These are phyloP conservation scores for Sterrhoptilus dennistouni DNA, from an alignment of 2,113 vertebrate genomes.

Conservation along the genomic window DNA sequence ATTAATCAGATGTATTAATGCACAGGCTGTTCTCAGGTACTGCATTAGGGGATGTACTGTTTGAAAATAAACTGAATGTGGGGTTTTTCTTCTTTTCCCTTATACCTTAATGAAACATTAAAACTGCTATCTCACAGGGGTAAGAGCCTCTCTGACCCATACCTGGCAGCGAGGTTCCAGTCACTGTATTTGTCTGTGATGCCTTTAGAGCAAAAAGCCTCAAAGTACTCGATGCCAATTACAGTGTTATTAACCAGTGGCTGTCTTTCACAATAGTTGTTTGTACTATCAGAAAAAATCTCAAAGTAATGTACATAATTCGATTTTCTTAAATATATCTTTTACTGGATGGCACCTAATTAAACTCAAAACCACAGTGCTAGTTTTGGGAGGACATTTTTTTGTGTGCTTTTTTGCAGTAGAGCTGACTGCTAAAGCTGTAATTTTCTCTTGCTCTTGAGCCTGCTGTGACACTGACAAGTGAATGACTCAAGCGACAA, in stretches of 20 bases:
- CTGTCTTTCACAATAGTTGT: background rate
- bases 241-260: background rate
- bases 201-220: background rate
- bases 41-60: background rate
- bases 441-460: background rate
- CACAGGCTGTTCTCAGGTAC: background rate
- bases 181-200: background rate
- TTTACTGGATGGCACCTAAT: background rate
- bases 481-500: constrained; percentile 16
- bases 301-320: background rate
- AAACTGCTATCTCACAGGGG: background rate
- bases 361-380: background rate
- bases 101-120: background rate
- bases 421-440: background rate
- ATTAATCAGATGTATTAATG: background rate
- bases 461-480: background rate
- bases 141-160: background rate
- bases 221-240: background rate
- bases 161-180: rapidly evolving
- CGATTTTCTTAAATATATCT: background rate
- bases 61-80: background rate
- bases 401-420: background rate
- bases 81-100: rapidly evolving
- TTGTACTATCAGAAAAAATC: background rate
- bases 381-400: background rate